These are phyloP conservation scores for Palythoa grandis DNA, from an alignment of 92 coral and sea anemone genomes.

Conservation along the genomic window DNA sequence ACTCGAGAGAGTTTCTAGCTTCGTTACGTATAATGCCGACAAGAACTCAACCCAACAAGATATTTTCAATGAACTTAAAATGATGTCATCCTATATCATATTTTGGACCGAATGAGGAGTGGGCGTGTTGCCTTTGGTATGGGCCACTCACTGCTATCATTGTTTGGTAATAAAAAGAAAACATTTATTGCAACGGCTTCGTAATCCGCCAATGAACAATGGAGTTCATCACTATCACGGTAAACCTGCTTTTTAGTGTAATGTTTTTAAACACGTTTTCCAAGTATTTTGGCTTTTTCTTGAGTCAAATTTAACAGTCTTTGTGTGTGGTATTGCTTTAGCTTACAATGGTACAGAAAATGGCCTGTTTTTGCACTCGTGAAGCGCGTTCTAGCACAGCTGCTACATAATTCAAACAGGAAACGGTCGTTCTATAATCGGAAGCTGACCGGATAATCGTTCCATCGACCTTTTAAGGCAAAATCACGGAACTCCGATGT, in stretches of 20 bases:
- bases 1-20: neutral
- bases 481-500: conserved; percentile 29
- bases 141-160: conserved; percentile 4
- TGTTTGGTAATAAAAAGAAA: conserved; percentile 7
- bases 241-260: neutral
- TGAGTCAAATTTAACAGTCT: neutral
- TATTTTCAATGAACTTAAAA: conserved; percentile 6
- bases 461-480: conserved; percentile 43
- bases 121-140: conserved; percentile 18
- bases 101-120: conserved; percentile 12
- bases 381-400: conserved; percentile 33
- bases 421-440: conserved; percentile 38
- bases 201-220: neutral
- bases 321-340: neutral
- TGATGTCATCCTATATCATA: conserved; percentile 39
- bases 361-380: neutral
- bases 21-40: neutral
- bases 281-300: neutral
- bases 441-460: conserved; percentile 37
- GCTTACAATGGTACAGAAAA: neutral
- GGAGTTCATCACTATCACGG: neutral
- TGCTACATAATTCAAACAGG: conserved; percentile 35
- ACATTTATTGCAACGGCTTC: conserved; percentile 10
- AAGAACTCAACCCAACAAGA: neutral
- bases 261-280: conserved; percentile 14